Conservation (phyloP, 2,113 vertebrate genomes). For the Petrocephalus microphthalmus region DNA sequence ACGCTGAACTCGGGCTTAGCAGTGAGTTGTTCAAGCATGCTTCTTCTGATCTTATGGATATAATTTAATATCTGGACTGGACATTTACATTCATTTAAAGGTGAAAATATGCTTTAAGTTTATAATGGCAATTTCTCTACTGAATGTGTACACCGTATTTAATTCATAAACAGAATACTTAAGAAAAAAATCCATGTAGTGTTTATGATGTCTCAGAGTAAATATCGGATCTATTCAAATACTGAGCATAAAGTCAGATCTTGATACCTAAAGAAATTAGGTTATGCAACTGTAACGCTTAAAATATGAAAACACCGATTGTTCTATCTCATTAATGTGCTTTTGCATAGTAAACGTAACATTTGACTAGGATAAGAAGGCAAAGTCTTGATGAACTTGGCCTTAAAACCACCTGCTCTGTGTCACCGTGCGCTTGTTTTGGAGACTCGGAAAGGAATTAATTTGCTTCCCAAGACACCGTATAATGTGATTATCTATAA, state of each 20-base stretch:
- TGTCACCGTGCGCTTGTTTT: neutral
- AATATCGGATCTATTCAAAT: neutral
- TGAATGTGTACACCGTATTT: neutral
- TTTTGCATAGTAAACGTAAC: neutral
- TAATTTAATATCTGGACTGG: neutral
- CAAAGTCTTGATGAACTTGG: neutral
- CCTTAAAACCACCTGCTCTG: neutral
- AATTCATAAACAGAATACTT: neutral
- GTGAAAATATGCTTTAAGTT: neutral
- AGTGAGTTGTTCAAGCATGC: neutral
- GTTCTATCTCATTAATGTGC: neutral
- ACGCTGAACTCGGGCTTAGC: neutral
- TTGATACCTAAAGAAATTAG: neutral
- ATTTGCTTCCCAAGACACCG: neutral
- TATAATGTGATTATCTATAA: neutral
- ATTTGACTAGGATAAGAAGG: neutral
- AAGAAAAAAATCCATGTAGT: neutral
- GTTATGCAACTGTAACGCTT: neutral
- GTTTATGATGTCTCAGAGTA: neutral
- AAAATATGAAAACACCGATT: neutral
- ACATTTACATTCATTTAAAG: neutral
- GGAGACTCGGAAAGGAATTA: neutral
- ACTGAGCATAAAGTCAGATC: neutral
- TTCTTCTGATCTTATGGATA: neutral
- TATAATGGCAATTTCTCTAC: neutral